Conservation (phyloP, 2,113 vertebrate genomes). For the Upupa epops region DNA sequence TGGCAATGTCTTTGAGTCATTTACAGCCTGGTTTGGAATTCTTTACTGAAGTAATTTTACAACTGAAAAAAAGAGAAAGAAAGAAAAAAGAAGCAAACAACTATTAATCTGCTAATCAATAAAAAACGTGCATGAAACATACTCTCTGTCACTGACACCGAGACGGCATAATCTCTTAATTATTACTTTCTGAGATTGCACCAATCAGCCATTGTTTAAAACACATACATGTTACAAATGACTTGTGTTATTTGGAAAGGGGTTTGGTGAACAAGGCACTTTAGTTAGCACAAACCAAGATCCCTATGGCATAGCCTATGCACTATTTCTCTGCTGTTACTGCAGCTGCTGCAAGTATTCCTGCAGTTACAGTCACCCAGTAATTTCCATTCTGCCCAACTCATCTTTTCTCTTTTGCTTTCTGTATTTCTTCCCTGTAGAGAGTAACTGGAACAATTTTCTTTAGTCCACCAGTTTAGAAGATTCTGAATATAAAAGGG, state of each 20-base stretch:
- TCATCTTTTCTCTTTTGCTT: neutral
- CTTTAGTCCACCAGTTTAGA: neutral
- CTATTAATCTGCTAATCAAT: constrained; percentile 14
- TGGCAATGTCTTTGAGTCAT: constrained; percentile 53
- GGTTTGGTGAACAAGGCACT: neutral
- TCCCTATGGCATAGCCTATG: neutral
- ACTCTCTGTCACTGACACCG: constrained; percentile 24
- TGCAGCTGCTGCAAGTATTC: neutral
- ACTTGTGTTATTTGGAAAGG: neutral
- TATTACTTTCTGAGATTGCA: constrained; percentile 38
- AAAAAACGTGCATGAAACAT: neutral
- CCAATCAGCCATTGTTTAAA: neutral
- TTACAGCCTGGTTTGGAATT: constrained; percentile 57
- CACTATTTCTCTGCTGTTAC: neutral
- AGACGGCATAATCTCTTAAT: constrained; percentile 23
- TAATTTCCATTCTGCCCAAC: neutral
- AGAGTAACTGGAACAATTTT: neutral
- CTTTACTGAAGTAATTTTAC: constrained; percentile 15
- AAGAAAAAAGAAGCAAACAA: neutral
- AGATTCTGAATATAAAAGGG: neutral
- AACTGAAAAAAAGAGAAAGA: neutral
- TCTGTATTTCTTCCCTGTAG: neutral
- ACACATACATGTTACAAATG: neutral
- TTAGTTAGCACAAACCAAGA: neutral
- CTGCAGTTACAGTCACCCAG: neutral